Conservation (phyloP, 2,113 vertebrate species). For the Cacatua alba region DNA sequence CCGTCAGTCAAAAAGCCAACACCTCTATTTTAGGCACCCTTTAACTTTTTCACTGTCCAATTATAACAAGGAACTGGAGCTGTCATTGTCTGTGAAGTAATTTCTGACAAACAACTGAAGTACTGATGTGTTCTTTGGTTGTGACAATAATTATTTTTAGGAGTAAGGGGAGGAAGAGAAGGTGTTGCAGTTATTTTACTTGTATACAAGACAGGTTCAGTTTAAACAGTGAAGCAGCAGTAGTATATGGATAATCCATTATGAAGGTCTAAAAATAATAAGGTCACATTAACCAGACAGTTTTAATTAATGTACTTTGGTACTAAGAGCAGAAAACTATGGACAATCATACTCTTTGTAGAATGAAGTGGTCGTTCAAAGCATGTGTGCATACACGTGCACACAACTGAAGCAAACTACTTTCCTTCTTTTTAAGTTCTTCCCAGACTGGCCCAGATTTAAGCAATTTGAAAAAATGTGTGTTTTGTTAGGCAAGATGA, state of each 20-base stretch:
- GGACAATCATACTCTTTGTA: neutral
- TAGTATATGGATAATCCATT: neutral
- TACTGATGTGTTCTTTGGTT: neutral
- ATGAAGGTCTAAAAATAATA: neutral
- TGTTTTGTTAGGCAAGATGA: neutral
- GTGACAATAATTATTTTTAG: conserved; percentile 51
- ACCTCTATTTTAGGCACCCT: conserved; percentile 22
- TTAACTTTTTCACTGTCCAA: neutral
- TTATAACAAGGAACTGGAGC: conserved; percentile 4
- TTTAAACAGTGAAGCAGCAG: neutral
- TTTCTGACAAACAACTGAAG: conserved; percentile 29
- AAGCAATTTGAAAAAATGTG: neutral
- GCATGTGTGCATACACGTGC: accelerated
- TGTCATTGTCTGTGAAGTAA: conserved; percentile 19
- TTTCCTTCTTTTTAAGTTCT: neutral
- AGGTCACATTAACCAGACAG: neutral
- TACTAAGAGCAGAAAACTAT: neutral
- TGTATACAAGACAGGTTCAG: neutral
- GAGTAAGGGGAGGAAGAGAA: neutral
- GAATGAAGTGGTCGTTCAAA: neutral
- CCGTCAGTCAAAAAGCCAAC: conserved; percentile 27
- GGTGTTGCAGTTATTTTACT: neutral
- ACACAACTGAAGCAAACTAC: neutral
- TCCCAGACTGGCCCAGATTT: neutral
- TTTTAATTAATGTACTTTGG: neutral